Base-by-base conservation (phyloP, 2,797 vertebrate genomes). In the Peromyscus nudipes region DNA sequence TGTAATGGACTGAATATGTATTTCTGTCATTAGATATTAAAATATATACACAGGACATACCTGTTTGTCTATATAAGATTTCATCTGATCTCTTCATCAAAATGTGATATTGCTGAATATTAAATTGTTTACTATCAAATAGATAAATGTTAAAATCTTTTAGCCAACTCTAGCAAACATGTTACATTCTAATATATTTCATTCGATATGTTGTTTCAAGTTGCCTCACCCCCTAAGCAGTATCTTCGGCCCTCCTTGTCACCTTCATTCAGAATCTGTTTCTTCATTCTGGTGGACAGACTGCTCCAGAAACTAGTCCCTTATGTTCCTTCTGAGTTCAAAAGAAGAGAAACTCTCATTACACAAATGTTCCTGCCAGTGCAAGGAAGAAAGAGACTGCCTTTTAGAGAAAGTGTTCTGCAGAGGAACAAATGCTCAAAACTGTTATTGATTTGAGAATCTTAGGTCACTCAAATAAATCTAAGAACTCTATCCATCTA, bases 321-420 rank as follows among this genome's bases (percentile, higher is more conserved):
- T 91, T 88, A 87, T 79, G 76, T 67, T 83, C 19, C 10, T 79
- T 25, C 46, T 91, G 21, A 84, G 71, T 89, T 96, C 75, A 84
- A 37, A 57, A 62, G n/a, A 91, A 89, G 6, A 55, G 43, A 89
- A 91, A 23, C 25, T 92, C 29, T 92, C 73, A 43, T 71, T 92
- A 93, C n/a, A 64, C n/a, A 88, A 81, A 71, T 85, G 43, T 84
- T 94, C n/a, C 19, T 55, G 91, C 73, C 8, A 90, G 57, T 88
- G 13, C 43, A 80, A 82, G 29, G 34, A 93, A 93, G 85, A 96
- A 17, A 91, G 19, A 87, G 21, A 76, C 3, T 73, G 40, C 46
- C 29, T 73, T 87, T 34, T 84, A 80, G 37, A 80, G 57, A 80
- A 76, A 92, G 1, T 67, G 11, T 57, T 89, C 12, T 55, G 79